Conservation (phyloP, 2,888 invertebrate species). For the Lithophane socia region DNA sequence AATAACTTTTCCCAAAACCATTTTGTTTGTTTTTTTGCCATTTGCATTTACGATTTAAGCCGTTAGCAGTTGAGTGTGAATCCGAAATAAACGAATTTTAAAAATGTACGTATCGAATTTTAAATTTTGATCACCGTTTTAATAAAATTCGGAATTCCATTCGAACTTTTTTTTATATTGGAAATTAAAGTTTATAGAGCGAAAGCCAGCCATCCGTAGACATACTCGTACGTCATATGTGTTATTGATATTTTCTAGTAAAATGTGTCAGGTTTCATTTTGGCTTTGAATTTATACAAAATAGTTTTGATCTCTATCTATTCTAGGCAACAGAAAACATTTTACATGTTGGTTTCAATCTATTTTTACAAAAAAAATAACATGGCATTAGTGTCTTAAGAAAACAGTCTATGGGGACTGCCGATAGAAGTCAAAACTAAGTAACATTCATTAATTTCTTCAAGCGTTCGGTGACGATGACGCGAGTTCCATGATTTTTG, state of each 20-base stretch:
- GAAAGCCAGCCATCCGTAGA: background rate
- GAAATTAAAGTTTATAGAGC: background rate
- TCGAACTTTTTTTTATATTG: slow-evolving; percentile 2
- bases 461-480: no score
- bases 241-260: background rate
- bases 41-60: slow-evolving; percentile 36
- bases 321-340: background rate
- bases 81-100: slow-evolving; percentile 29
- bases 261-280: background rate
- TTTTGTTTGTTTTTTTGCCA: slow-evolving; percentile 42
- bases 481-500: no score
- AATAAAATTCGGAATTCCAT: slow-evolving; percentile 12
- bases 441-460: no score
- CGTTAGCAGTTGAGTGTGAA: slow-evolving; percentile 16
- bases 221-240: background rate
- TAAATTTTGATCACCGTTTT: slow-evolving; percentile 38
- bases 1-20: slow-evolving; percentile 36
- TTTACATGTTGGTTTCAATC: background rate
- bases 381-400: no score
- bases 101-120: slow-evolving; percentile 25
- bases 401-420: no score
- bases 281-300: background rate
- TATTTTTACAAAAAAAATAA: no score
- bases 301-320: background rate
- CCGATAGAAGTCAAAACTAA: no score